Evolutionary conservation across 1,140 invertebrate species (phyloP), one percentile per base, ranked within the genome.

Genomic region (Caerostris extrusa): DNA sequence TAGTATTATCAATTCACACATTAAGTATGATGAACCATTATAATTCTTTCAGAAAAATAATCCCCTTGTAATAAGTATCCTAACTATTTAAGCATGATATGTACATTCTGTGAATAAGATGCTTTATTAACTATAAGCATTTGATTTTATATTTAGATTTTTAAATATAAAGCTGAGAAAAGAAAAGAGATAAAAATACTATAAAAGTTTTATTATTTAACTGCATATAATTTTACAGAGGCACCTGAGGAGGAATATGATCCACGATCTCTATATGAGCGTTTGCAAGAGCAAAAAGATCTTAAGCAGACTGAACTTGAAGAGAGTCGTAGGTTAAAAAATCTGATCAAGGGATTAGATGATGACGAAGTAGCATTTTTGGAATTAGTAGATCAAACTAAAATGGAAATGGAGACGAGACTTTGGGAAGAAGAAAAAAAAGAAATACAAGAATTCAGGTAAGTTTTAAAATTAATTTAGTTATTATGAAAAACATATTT

Each of bases 281-380:
- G 98, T 67, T 96, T 99, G 10, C 97, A 99, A 96, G 98, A 99
- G 95, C 98, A 99, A 95, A 98, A 98, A 95, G 97, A 98, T 82
- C 98, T 98, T 96, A 98, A 98, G 95, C 98, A 99, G 95, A 97
- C 98, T 67, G 98, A 99, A 96, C 99, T 97, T 97, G 98, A 99
- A 96, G 99, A 99, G 96, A 97, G 98, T 12, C 98, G 98, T 95
- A 98, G 98, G 96, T 96, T 99, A 7, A 99, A 99, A 96, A 99
- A 99, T 96, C 98, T 99, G 97, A 98, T 99, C 93, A 98, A 98
- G 96, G 98, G 98, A 8, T 96, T 99, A 3, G 98, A 99, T 96
- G 98, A 99, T 95, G 99, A 99, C 96, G 99, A 99, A 96, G 97
- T 98, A 0, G 97, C 98, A 95, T 99, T 99, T 96, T 96, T 99